Conservation (phyloP, 2,888 invertebrate genomes). For the Tortricodes alternella region DNA sequence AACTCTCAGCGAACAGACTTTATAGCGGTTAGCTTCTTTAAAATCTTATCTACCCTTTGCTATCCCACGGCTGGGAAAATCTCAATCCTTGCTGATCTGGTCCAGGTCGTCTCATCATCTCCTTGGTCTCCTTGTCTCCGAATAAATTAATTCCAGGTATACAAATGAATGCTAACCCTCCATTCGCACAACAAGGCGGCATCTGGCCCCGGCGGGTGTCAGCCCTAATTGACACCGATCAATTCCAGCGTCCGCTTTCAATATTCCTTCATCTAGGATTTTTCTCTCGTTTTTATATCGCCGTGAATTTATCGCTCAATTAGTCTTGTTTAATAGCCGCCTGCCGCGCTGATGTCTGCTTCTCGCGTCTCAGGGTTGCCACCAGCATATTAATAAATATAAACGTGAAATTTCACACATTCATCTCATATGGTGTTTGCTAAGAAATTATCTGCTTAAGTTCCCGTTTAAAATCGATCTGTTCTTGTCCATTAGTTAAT, state of each 20-base stretch:
- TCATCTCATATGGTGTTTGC: too few species aligned
- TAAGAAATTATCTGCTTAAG: too few species aligned
- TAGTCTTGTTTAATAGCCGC: conserved; percentile 84
- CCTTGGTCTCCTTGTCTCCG: too few species aligned
- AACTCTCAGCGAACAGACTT: too few species aligned
- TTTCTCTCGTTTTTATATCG: conserved; percentile 71
- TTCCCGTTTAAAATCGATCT: too few species aligned
- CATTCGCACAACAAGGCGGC: conserved; percentile 36
- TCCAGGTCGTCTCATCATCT: too few species aligned
- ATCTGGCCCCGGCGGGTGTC: conserved; percentile 72
- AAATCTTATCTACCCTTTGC: too few species aligned
- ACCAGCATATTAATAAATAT: conserved; percentile 10
- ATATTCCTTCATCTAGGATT: conserved; percentile 76
- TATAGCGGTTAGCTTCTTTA: too few species aligned
- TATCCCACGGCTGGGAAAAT: too few species aligned
- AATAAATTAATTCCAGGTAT: too few species aligned
- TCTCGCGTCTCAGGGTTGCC: conserved; percentile 74
- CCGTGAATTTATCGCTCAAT: conserved; percentile 83
- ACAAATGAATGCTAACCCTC: not conserved
- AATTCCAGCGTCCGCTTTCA: conserved; percentile 79
- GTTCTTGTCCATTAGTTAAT: too few species aligned
- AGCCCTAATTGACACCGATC: conserved; percentile 80
- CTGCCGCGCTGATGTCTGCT: conserved; percentile 82
- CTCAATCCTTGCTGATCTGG: too few species aligned
- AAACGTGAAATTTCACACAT: not conserved